Conservation (phyloP, 2,797 vertebrate species). For the Neoniphon sammara region DNA sequence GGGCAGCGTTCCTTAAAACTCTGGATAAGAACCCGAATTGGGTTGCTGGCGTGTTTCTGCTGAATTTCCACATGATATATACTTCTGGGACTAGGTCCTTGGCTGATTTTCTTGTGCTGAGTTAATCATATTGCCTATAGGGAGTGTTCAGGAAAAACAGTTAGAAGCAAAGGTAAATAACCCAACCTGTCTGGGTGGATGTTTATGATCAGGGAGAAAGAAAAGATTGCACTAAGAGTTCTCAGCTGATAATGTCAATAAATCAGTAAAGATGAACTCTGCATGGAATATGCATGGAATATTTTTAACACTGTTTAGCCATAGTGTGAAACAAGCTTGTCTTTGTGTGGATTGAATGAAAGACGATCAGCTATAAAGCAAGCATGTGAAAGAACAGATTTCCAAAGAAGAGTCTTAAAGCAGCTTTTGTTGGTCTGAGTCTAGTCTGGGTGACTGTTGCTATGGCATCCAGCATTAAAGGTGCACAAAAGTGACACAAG, state of each 20-base stretch:
- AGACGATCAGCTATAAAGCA: conserved; percentile 29
- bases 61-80: neutral
- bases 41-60: no score
- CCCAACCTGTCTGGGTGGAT: neutral
- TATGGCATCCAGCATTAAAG: conserved; percentile 10
- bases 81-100: neutral
- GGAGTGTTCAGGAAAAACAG: neutral
- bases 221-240: conserved; percentile 5
- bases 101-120: neutral
- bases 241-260: conserved; percentile 8
- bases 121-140: neutral
- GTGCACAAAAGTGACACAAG: neutral
- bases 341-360: conserved; percentile 39
- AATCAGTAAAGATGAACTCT: neutral
- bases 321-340: conserved; percentile 27
- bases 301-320: neutral
- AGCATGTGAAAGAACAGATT: conserved; percentile 9
- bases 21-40: no score
- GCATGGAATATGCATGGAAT: neutral
- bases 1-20: no score
- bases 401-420: neutral
- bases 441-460: conserved; percentile 1
- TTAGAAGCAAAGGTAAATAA: neutral
- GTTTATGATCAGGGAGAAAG: conserved; percentile 2
- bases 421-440: neutral